phyloP scores from a whole-genome alignment of 2,113 vertebrate genomes.

The Oceanodroma tethys region DNA sequence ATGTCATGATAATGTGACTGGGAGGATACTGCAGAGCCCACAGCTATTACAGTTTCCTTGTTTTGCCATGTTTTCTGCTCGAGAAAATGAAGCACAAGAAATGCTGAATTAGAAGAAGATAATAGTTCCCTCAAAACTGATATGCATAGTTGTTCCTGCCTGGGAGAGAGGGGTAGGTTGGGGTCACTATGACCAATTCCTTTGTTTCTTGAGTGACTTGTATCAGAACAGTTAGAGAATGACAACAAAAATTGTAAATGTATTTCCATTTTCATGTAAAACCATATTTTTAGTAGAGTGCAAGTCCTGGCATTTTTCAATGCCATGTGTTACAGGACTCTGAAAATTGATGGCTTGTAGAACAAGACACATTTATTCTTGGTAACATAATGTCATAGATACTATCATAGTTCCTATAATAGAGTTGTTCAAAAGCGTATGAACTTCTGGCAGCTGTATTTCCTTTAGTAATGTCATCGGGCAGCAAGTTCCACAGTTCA shows the following conservation, averaged over 20 bases:
- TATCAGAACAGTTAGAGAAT: not conserved
- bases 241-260: not conserved
- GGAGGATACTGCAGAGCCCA: not conserved
- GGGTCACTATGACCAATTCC: not conserved
- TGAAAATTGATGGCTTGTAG: not conserved
- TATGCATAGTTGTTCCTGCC: not conserved
- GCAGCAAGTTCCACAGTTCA: not conserved
- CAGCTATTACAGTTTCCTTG: not conserved
- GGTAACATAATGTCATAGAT: not conserved
- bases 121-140: not conserved
- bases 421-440: not conserved
- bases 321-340: not conserved
- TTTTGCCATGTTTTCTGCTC: not conserved
- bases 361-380: not conserved
- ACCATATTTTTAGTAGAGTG: not conserved
- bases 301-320: not conserved
- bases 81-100: not conserved
- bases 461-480: not conserved
- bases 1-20: not conserved
- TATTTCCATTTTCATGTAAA: not conserved
- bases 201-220: not conserved
- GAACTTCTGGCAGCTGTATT: constrained; percentile 3
- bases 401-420: not conserved
- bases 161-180: not conserved
- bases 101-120: not conserved